Percentiles rank a stretch among this genome's conserved stretches.
phyloP scores from a whole-genome alignment of 1,140 invertebrate species.

The Eulimnadia texana region DNA sequence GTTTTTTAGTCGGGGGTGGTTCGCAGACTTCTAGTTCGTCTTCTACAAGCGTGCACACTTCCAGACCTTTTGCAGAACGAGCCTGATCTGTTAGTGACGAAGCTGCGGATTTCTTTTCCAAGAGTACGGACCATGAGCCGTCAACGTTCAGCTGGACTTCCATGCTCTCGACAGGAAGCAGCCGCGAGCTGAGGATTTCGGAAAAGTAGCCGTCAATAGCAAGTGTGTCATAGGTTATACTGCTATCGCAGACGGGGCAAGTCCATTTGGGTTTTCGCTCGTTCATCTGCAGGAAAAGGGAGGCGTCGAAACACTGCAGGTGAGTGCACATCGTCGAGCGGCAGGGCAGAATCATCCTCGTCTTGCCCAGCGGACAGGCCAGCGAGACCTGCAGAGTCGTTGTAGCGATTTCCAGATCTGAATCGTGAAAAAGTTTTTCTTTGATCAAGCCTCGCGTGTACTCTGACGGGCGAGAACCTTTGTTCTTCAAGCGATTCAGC shows the following conservation, averaged over 20 bases:
- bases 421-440: constrained; percentile 82
- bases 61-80: background rate
- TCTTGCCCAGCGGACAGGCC: constrained; percentile 84
- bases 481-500: constrained; percentile 62
- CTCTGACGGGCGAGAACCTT: constrained; percentile 72
- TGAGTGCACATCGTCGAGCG: constrained; percentile 79
- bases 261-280: constrained; percentile 95
- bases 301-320: constrained; percentile 95
- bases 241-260: constrained; percentile 92
- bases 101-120: constrained; percentile 26
- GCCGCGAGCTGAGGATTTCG: constrained; percentile 53
- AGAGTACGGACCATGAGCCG: constrained; percentile 69
- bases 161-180: constrained; percentile 48
- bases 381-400: constrained; percentile 81
- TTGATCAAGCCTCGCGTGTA: constrained; percentile 79
- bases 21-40: background rate
- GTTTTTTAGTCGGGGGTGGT: background rate
- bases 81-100: background rate
- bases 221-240: constrained; percentile 73
- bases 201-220: constrained; percentile 82
- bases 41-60: background rate
- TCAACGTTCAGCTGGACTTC: constrained; percentile 80
- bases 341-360: constrained; percentile 82
- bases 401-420: constrained; percentile 87
- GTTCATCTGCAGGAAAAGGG: constrained; percentile 92